These are phyloP conservation scores for Drosophila mayaguana DNA, from an alignment of 2,888 invertebrate genomes.

Conservation along the genomic window DNA sequence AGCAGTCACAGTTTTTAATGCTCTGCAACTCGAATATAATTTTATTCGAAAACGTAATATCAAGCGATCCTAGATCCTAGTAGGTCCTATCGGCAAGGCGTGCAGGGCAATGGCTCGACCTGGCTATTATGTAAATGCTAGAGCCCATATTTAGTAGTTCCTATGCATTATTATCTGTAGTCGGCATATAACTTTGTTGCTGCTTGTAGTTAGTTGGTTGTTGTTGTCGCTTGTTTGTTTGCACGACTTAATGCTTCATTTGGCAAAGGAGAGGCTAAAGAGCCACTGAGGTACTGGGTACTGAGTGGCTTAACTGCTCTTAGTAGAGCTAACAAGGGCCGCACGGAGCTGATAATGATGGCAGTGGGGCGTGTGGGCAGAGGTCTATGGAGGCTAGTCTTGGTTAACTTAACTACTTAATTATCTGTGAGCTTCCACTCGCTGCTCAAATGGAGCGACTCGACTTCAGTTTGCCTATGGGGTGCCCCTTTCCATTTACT, in stretches of 20 bases:
- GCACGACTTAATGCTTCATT: conserved; percentile 79
- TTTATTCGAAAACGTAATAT: not conserved
- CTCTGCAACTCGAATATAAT: not conserved
- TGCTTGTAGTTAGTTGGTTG: conserved; percentile 33
- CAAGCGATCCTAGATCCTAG: not conserved
- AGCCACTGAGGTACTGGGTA: conserved; percentile 21
- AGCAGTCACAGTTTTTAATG: not conserved
- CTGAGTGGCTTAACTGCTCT: conserved; percentile 46
- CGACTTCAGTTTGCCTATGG: conserved; percentile 25
- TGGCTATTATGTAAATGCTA: conserved; percentile 74
- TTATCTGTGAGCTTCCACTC: conserved; percentile 45
- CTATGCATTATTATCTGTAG: conserved; percentile 62
- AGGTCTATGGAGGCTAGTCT: conserved; percentile 27
- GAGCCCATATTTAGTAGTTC: conserved; percentile 18
- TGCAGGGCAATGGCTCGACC: conserved; percentile 29
- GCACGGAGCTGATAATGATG: not conserved
- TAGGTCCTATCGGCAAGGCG: not conserved
- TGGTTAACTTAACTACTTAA: conserved; percentile 56
- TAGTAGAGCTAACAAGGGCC: conserved; percentile 45
- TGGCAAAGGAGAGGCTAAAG: conserved; percentile 30
- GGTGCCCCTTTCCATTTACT: conserved; percentile 8
- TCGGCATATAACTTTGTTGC: conserved; percentile 66
- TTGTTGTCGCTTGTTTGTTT: conserved; percentile 72
- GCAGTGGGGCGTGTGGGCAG: not conserved
- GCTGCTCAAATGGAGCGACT: conserved; percentile 33